These are phyloP conservation scores for Caenorhabditis sp. DNA, from an alignment of 2,888 invertebrate genomes.

Conservation along the genomic window DNA sequence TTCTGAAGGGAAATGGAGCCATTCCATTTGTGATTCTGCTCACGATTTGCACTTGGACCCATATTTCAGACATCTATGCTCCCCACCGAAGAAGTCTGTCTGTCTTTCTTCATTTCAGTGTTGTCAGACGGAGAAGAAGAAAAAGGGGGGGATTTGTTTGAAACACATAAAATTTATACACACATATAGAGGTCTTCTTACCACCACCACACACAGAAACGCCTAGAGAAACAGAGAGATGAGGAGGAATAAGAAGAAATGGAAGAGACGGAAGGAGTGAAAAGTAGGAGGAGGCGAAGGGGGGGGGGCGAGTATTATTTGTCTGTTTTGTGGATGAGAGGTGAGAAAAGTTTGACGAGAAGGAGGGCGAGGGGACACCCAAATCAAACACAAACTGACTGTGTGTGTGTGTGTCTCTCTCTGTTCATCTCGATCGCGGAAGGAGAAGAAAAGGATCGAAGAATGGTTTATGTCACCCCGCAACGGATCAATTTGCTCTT, in stretches of 20 bases:
- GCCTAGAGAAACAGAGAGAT: neutral
- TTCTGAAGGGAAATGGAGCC: neutral
- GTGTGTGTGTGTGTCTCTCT: too few relatives aligned
- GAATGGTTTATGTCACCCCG: slow-evolving; percentile 24
- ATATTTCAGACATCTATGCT: neutral
- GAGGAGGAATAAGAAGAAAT: slow-evolving; percentile 18
- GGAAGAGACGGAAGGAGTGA: neutral
- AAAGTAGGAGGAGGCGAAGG: neutral
- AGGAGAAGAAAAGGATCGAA: slow-evolving; percentile 21
- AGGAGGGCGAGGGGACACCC: neutral
- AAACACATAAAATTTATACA: slow-evolving; percentile 39
- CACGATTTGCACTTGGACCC: neutral
- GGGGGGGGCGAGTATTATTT: slow-evolving; percentile 33
- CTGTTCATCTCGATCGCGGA: too few relatives aligned
- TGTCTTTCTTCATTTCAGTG: too few relatives aligned
- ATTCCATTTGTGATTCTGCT: slow-evolving; percentile 11
- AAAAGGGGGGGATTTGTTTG: slow-evolving; percentile 13
- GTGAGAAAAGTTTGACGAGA: slow-evolving; percentile 47
- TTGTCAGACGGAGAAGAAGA: too few relatives aligned
- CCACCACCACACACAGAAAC: slow-evolving; percentile 8
- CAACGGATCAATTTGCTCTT: neutral
- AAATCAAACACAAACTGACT: slow-evolving; percentile 32
- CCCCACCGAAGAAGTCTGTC: neutral
- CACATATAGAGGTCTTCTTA: slow-evolving; percentile 26
- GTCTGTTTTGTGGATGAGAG: slow-evolving; percentile 49